Base-by-base conservation (phyloP, 1,140 invertebrate species). In the Riptortus pedestris region DNA sequence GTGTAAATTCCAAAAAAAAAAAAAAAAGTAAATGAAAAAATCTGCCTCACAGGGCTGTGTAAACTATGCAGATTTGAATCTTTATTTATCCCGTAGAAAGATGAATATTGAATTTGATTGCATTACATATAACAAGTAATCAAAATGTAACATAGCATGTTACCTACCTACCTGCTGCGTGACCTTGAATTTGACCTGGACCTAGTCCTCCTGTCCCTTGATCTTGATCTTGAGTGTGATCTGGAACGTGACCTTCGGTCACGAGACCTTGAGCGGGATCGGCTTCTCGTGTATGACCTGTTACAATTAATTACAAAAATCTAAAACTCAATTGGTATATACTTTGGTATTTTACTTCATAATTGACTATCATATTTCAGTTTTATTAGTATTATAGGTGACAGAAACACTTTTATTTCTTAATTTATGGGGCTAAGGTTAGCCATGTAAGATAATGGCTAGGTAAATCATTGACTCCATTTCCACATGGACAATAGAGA, bases 191-290 rank as follows among this genome's bases (percentile, higher is more conserved):
- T 68, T 26, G 68, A 69, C 7, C 67, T 16, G 28, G 68, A 67
- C 16, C 63, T 68, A 11, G 67, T 67, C 33, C 66, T 65, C 9
- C 63, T 58, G 18, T 58, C 48, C 29, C 68, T 65, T 4, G 67
- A 67, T 16, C 55, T 28, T n/a, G 66, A 67, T 38, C 67, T 64
- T 26, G 68, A 69, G 31, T 47, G 65, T 16, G 61, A 62, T 20
- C 69, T 63, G 43, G 66, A 68, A 26, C 67, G 61, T 18, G 63
- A 60, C 38, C 69, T 60, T 33, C 67, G 65, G 55, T 69, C 66
- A 31, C 68, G 65, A 20, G 68, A 69, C 22, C 69, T 65, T 27
- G 68, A 69, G 20, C 69, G 66, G 20, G 66, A 67, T n/a, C 69
- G 38, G 43, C 62, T 33, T 22, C 65, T 64, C n/a, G 62, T 62